A percentile compares a stretch with the other conserved stretches of the same genome.
phyloP scores from a whole-genome alignment of 2,888 invertebrate genomes.

The Rhimphoctona megacephalus region DNA sequence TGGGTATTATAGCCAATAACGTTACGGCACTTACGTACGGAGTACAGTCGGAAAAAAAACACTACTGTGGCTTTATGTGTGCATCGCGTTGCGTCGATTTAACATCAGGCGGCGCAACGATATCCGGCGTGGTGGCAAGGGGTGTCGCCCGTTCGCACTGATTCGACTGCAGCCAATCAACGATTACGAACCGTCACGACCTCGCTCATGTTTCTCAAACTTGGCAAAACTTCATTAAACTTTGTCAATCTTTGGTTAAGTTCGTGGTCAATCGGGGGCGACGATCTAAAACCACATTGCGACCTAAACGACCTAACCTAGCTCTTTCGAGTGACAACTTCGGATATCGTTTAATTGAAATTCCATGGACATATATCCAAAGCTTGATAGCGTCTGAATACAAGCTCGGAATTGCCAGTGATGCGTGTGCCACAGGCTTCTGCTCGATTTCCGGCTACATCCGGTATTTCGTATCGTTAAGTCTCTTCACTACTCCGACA shows the following conservation, averaged over 20 bases:
- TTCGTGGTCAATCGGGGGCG: slow-evolving; percentile 5
- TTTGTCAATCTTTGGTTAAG: neutral
- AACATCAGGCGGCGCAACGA: slow-evolving; percentile 74
- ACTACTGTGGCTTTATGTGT: neutral
- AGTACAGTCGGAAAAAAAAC: neutral
- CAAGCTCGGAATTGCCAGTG: neutral
- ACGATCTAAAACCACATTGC: neutral
- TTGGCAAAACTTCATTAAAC: neutral
- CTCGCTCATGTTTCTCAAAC: neutral
- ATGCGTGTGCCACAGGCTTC: slow-evolving; percentile 8
- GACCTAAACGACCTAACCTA: neutral
- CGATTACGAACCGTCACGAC: neutral
- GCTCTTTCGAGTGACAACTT: slow-evolving; percentile 4
- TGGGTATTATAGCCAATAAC: slow-evolving; percentile 4
- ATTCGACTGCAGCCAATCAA: slow-evolving; percentile 64
- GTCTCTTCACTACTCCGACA: neutral
- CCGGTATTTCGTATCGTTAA: neutral
- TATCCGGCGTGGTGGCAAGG: slow-evolving; percentile 72
- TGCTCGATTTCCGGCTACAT: neutral
- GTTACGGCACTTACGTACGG: slow-evolving; percentile 8
- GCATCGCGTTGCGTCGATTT: slow-evolving; percentile 13
- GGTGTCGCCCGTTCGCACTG: slow-evolving; percentile 74
- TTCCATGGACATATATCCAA: neutral
- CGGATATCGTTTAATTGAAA: slow-evolving; percentile 2
- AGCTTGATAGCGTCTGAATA: neutral